Percentiles rank a stretch among this genome's conserved stretches.
phyloP scores from a whole-genome alignment of 2,888 invertebrate genomes.

The Barypeithes pellucidus region DNA sequence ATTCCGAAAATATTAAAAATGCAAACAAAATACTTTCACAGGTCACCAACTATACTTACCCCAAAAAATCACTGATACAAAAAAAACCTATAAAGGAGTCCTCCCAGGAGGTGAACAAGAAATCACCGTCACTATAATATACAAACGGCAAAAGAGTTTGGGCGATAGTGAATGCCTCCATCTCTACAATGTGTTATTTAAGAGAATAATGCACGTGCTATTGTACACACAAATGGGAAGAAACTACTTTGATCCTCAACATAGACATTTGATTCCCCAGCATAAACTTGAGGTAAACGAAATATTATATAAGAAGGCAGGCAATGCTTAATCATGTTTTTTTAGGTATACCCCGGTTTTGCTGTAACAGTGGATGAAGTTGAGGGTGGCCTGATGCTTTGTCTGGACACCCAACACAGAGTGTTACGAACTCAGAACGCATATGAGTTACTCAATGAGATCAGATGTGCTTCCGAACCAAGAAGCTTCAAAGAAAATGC shows the following conservation, averaged over 20 bases:
- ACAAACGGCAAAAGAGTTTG: slow-evolving; percentile 73
- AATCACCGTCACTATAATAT: slow-evolving; percentile 72
- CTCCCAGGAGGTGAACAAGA: slow-evolving; percentile 75
- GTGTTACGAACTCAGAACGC: slow-evolving; percentile 88
- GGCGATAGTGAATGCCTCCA: slow-evolving; percentile 79
- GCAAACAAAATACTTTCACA: not conserved
- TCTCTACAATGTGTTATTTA: slow-evolving; percentile 87
- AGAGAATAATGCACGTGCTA: slow-evolving; percentile 84
- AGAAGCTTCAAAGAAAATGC: slow-evolving; percentile 71
- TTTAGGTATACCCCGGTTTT: slow-evolving; percentile 88
- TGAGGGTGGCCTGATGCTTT: slow-evolving; percentile 91
- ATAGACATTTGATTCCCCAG: slow-evolving; percentile 81
- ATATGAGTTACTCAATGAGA: slow-evolving; percentile 74
- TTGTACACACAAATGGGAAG: slow-evolving; percentile 83
- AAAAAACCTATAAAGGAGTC: slow-evolving; percentile 73
- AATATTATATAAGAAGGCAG: not conserved
- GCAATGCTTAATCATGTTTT: not conserved
- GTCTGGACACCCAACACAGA: slow-evolving; percentile 88
- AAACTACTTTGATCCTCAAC: slow-evolving; percentile 83
- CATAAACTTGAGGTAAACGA: slow-evolving; percentile 79
- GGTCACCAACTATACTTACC: slow-evolving; percentile 80
- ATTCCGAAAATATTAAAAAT: not conserved
- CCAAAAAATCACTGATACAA: slow-evolving; percentile 75
- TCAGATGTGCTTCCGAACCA: slow-evolving; percentile 62
- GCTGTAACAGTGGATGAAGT: slow-evolving; percentile 89